Evolutionary conservation across 2,797 vertebrate genomes (phyloP).

Genomic region (Acomys russatus): DNA sequence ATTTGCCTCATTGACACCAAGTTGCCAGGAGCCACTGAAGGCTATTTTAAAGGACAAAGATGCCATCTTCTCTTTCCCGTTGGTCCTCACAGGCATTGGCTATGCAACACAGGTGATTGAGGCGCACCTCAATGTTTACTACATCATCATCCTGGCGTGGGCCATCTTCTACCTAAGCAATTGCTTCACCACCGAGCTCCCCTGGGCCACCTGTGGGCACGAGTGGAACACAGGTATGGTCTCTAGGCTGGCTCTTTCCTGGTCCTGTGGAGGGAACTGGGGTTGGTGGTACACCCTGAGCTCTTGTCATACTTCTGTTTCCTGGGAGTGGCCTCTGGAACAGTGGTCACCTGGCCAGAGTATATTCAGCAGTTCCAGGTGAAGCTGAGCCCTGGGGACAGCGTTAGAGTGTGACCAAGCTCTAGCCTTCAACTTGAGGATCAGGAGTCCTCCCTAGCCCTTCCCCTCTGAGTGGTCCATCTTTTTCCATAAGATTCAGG

Average conservation of each 20-base stretch:
- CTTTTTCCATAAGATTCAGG: background rate
- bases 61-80: background rate
- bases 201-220: slow-evolving; percentile 98
- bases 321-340: background rate
- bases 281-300: background rate
- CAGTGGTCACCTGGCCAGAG: background rate
- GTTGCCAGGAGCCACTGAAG: background rate
- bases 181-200: slow-evolving; percentile 98
- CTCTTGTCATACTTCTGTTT: background rate
- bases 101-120: slow-evolving; percentile 99
- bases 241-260: slow-evolving; percentile 39
- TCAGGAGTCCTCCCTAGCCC: background rate
- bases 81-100: slow-evolving; percentile 93
- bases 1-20: background rate
- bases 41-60: background rate
- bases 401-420: background rate
- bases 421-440: background rate
- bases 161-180: slow-evolving; percentile 99
- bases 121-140: slow-evolving; percentile 98
- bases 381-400: background rate
- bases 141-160: slow-evolving; percentile 98
- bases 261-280: background rate
- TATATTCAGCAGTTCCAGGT: background rate
- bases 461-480: background rate
- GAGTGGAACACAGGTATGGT: slow-evolving; percentile 98